A percentile compares a stretch with the other conserved stretches of the same genome.
Conservation (phyloP, 1,140 invertebrate species). For the Brachionus angularis region DNA sequence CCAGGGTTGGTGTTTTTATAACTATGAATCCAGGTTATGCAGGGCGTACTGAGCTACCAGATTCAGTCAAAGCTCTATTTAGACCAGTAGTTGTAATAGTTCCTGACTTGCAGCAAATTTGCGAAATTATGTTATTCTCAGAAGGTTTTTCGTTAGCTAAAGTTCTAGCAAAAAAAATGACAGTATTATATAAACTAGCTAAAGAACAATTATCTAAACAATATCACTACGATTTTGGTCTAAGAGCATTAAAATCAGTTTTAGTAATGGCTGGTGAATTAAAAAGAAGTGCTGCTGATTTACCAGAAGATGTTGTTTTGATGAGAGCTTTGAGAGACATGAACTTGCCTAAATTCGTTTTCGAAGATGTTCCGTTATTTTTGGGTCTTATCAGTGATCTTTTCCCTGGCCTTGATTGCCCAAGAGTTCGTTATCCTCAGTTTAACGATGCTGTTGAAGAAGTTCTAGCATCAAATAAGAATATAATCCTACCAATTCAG, state of each 20-base stretch:
- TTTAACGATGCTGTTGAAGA: constrained; percentile 73
- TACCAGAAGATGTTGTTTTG: constrained; percentile 64
- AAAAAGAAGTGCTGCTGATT: constrained; percentile 69
- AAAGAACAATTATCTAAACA: constrained; percentile 82
- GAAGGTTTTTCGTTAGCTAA: constrained; percentile 81
- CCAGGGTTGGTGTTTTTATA: constrained; percentile 81
- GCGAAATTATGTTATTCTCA: constrained; percentile 81
- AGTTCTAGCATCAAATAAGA: constrained; percentile 66
- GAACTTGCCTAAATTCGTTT: constrained; percentile 85
- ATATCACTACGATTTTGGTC: constrained; percentile 87
- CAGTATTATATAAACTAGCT: constrained; percentile 76
- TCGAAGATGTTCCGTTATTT: constrained; percentile 81
- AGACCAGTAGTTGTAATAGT: constrained; percentile 81
- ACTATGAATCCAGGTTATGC: constrained; percentile 90
- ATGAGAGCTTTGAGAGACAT: constrained; percentile 77
- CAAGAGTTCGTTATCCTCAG: constrained; percentile 74
- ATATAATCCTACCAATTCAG: constrained; percentile 71
- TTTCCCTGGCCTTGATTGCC: constrained; percentile 81
- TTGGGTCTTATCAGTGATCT: constrained; percentile 78
- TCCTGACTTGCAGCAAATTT: constrained; percentile 82
- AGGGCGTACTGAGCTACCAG: constrained; percentile 78
- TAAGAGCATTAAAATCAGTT: constrained; percentile 78
- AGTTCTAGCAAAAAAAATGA: constrained; percentile 85
- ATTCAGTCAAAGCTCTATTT: constrained; percentile 83
- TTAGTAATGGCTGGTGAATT: constrained; percentile 81